phyloP scores from a whole-genome alignment of 2,113 vertebrate species.

The Tachysurus fulvidraco region DNA sequence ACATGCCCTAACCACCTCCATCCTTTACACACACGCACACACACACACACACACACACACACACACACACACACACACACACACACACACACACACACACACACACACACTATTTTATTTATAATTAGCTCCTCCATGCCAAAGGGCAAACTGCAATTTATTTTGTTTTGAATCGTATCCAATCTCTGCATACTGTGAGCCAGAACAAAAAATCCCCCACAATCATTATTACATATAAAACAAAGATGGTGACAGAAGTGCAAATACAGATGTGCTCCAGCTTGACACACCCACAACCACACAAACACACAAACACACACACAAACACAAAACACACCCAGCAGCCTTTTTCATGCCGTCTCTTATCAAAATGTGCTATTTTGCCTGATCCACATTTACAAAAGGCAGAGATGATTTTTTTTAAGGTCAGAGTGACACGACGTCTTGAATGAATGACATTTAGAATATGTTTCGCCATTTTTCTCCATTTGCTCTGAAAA shows the following conservation, averaged over 20 bases:
- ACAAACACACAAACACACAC: conserved; percentile 33
- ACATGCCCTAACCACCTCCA: too few relatives aligned
- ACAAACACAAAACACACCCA: conserved; percentile 8
- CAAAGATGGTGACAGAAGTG: background rate
- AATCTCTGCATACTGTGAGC: background rate
- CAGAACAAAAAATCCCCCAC: background rate
- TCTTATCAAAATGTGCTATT: conserved; percentile 76
- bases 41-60: conserved; percentile 3
- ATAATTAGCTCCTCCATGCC: conserved; percentile 63
- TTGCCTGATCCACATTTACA: conserved; percentile 70
- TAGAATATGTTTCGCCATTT: conserved; percentile 74
- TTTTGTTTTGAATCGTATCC: conserved; percentile 13
- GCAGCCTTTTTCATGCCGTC: conserved; percentile 48
- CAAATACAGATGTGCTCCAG: conserved; percentile 9
- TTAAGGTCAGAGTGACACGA: conserved; percentile 76
- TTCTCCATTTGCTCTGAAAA: conserved; percentile 70
- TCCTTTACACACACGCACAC: background rate
- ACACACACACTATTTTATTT: conserved; percentile 63
- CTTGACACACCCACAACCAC: conserved; percentile 31
- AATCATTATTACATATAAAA: background rate
- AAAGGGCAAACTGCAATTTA: conserved; percentile 54
- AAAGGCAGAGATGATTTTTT: conserved; percentile 70
- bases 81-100: background rate
- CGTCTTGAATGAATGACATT: conserved; percentile 80
- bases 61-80: conserved; percentile 7